phyloP scores from a whole-genome alignment of 1,140 invertebrate genomes.

The Microplitis mediator region DNA sequence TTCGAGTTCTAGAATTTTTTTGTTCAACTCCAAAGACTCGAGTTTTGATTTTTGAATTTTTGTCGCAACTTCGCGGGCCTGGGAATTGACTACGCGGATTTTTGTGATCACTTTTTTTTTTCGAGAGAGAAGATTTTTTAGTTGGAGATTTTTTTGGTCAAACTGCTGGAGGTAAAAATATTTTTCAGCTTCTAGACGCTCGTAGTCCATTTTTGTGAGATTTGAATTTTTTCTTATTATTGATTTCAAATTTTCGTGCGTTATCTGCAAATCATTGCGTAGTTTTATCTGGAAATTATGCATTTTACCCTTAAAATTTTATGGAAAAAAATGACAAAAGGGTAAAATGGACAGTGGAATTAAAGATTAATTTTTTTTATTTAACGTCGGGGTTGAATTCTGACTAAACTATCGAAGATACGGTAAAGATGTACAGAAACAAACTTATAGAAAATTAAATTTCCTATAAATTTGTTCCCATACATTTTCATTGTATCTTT shows the following conservation, averaged over 20 bases:
- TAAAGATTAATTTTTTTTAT: too few species aligned
- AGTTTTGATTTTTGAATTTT: neutral
- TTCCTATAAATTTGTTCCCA: too few species aligned
- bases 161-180: conserved; percentile 31
- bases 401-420: too few species aligned
- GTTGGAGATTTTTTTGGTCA: neutral
- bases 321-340: too few species aligned
- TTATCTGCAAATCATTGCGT: conserved; percentile 17
- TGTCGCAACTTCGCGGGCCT: neutral
- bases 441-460: too few species aligned
- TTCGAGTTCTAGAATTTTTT: too few species aligned
- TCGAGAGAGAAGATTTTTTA: neutral
- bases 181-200: conserved; percentile 31
- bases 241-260: conserved; percentile 6
- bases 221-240: conserved; percentile 19
- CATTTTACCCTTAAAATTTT: too few species aligned
- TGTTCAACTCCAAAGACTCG: too few species aligned
- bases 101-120: neutral
- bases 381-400: too few species aligned
- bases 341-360: too few species aligned
- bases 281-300: conserved; percentile 32
- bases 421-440: too few species aligned
- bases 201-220: conserved; percentile 33
- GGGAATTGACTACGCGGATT: neutral
- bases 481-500: too few species aligned